Conservation (phyloP, 2,113 vertebrate genomes). For the Silurus meridionalis region DNA sequence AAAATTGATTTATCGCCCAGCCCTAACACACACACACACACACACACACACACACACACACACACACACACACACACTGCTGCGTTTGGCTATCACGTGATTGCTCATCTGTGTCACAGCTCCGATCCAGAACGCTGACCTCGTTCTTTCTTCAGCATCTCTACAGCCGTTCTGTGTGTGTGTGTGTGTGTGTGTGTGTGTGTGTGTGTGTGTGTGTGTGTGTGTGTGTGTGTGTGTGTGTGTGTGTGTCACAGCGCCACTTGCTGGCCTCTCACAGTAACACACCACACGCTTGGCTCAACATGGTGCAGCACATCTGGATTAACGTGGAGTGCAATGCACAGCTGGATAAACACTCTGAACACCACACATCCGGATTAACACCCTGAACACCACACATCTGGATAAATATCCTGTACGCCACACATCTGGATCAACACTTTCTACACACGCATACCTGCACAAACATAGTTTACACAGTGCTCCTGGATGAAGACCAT, state of each 20-base stretch:
- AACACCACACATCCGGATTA: background rate
- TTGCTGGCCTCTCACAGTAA: background rate
- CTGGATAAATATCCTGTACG: too few species aligned
- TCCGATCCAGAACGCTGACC: background rate
- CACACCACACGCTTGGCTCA: background rate
- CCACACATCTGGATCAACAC: background rate
- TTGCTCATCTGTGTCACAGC: background rate
- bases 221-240: too few species aligned
- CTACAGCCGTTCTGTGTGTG: background rate
- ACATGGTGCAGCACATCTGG: background rate
- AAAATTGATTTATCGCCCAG: too few species aligned
- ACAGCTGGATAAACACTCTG: background rate
- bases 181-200: too few species aligned
- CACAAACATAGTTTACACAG: background rate
- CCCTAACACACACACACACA: background rate
- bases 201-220: too few species aligned
- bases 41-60: too few species aligned
- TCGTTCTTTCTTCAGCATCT: constrained; percentile 8
- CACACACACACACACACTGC: too few species aligned
- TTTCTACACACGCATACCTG: background rate
- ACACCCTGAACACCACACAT: background rate
- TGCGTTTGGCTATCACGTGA: background rate
- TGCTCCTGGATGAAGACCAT: background rate
- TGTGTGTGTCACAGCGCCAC: background rate
- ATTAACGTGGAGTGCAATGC: background rate